Conservation (phyloP, 2,113 vertebrate species). For the Zosterops hypoxanthus region DNA sequence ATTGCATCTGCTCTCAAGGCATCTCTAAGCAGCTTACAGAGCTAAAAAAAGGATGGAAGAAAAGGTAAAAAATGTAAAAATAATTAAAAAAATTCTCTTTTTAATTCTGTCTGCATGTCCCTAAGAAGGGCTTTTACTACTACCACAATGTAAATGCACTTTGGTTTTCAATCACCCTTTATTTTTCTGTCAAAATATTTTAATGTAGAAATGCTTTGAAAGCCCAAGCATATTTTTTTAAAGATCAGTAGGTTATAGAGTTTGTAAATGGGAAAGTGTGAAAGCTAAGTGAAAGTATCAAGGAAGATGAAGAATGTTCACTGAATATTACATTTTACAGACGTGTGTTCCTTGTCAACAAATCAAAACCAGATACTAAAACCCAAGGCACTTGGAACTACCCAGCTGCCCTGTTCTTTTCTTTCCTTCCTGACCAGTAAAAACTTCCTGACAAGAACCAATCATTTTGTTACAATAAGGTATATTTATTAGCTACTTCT, state of each 20-base stretch:
- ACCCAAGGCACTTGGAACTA: neutral
- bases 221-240: neutral
- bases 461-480: neutral
- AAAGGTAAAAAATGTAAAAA: neutral
- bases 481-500: neutral
- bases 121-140: neutral
- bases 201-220: neutral
- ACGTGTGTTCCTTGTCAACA: fast-evolving
- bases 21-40: neutral
- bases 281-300: neutral
- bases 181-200: neutral
- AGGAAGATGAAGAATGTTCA: neutral
- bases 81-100: neutral
- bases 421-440: neutral
- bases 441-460: neutral
- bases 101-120: neutral
- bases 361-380: neutral
- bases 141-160: neutral
- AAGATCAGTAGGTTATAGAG: neutral
- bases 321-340: neutral
- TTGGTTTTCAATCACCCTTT: neutral
- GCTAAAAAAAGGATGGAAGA: neutral
- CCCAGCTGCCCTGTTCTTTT: neutral
- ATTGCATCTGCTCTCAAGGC: neutral
- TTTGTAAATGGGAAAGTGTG: neutral